Conservation (phyloP, 2,797 vertebrate genomes). For the Borostomias antarcticus region DNA sequence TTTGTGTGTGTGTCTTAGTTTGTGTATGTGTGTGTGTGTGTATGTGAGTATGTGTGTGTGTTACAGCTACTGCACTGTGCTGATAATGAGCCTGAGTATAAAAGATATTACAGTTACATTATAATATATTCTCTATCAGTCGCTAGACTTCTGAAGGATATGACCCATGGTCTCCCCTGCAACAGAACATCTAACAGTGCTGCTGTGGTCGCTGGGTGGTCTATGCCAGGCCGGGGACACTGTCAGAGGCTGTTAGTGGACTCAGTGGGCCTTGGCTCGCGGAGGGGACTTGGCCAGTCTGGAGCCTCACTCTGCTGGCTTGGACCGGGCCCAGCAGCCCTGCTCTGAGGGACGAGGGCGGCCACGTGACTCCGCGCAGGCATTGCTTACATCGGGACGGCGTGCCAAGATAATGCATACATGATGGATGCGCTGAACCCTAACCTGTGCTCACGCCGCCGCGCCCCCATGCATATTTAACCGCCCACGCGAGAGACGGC, state of each 20-base stretch:
- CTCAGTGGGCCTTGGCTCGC: constrained; percentile 37
- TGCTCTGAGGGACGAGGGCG: constrained; percentile 35
- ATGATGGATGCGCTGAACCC: constrained; percentile 51
- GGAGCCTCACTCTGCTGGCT: constrained; percentile 34
- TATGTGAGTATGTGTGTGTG: background rate
- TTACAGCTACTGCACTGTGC: too few relatives aligned
- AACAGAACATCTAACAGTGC: too few relatives aligned
- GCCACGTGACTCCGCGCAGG: constrained; percentile 34
- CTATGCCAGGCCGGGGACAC: constrained; percentile 31
- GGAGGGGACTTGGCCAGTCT: constrained; percentile 27
- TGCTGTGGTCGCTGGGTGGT: constrained; percentile 28
- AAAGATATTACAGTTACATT: constrained; percentile 14
- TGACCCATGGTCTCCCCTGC: too few relatives aligned
- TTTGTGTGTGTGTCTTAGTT: background rate
- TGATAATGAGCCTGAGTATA: too few relatives aligned
- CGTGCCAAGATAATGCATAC: constrained; percentile 44
- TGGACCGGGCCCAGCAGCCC: constrained; percentile 47
- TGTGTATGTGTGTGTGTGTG: background rate
- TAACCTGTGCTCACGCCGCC: constrained; percentile 50
- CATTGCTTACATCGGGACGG: constrained; percentile 39
- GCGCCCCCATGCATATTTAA: constrained; percentile 43
- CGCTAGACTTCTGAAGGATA: background rate
- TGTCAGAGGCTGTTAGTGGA: constrained; percentile 43
- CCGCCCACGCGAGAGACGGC: constrained; percentile 25
- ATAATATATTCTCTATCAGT: background rate